These are phyloP conservation scores for Staurois parvus DNA, from an alignment of 2,797 vertebrate species.

Conservation along the genomic window DNA sequence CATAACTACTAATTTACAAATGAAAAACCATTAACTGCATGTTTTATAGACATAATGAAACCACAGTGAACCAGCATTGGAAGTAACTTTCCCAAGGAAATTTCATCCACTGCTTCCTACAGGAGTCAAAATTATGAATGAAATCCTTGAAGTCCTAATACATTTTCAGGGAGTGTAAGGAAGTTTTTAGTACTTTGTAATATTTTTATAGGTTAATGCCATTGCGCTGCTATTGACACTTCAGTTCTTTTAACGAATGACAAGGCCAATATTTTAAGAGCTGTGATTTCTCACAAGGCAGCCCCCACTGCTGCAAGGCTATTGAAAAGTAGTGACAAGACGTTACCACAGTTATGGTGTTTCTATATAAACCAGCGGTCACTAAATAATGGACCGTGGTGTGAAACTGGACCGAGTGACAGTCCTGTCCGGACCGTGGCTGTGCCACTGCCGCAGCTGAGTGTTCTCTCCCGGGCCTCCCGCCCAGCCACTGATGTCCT, in stretches of 20 bases:
- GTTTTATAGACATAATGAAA: constrained; percentile 54
- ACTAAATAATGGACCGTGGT: too few species aligned
- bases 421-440: too few species aligned
- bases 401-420: too few species aligned
- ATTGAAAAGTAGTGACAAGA: neutral
- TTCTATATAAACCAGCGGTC: too few species aligned
- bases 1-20: constrained; percentile 52
- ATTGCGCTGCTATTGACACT: constrained; percentile 20
- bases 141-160: constrained; percentile 13
- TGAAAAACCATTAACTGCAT: constrained; percentile 44
- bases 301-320: neutral
- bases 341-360: neutral
- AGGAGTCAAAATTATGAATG: constrained; percentile 28
- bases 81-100: constrained; percentile 8
- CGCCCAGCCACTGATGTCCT: too few species aligned
- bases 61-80: constrained; percentile 37
- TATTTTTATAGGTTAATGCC: constrained; percentile 21
- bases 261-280: constrained; percentile 2
- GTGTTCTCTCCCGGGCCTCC: too few species aligned
- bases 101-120: neutral
- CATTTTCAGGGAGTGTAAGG: neutral
- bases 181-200: constrained; percentile 17
- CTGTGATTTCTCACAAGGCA: constrained; percentile 1
- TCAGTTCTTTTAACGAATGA: constrained; percentile 32
- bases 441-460: too few species aligned